Base-by-base conservation (phyloP, 2,888 invertebrate genomes). In the Operophtera brumata region DNA sequence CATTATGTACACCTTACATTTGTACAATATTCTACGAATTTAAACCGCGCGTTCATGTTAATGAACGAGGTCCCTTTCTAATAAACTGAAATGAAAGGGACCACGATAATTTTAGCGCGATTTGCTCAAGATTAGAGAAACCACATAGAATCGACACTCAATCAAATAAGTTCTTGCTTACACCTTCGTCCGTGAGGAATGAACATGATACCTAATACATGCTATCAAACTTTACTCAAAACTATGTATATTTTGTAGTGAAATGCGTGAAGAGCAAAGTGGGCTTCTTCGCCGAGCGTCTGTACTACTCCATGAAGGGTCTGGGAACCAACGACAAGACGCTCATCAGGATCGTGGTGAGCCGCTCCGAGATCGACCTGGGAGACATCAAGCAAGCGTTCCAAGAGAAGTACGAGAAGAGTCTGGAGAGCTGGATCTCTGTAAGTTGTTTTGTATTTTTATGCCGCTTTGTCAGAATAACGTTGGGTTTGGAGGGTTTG, bases 371-470 rank as follows among this genome's bases (percentile, higher is more conserved):
- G 91, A 96, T 97, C 70, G 98, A 98, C 84, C 92, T 98, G 73
- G 96, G 96, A 51, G 96, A 97, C 81, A 96, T 98, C 77, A 97
- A 97, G 80, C 94, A 95, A 77, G 96, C 96, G 63, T 98, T 97
- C 91, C 91, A 94, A 70, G 94, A 95, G 69, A 93, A 93, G 77
- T 97, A 94, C 76, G 95, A 94, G 73, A 96, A 96, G 82, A 91
- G 94, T 53, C 85, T 97, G 78, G 96, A 96, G 77, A 93, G 92
- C 72, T 96, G 95, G 94, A 95, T 97, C 71, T 92, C 94, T 85
- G 97, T 97, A 92, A 93, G 94, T 92, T 66, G 34, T 61, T 54
- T 54, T 42, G 4, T 28, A 36, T n/a, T 39, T 7, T 2, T n/a
- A 6, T 12, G 13, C 47, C 13, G 9, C 2, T 30, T 8, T 30